Conservation (phyloP, 2,888 invertebrate species). For the Diabrotica balteata region DNA sequence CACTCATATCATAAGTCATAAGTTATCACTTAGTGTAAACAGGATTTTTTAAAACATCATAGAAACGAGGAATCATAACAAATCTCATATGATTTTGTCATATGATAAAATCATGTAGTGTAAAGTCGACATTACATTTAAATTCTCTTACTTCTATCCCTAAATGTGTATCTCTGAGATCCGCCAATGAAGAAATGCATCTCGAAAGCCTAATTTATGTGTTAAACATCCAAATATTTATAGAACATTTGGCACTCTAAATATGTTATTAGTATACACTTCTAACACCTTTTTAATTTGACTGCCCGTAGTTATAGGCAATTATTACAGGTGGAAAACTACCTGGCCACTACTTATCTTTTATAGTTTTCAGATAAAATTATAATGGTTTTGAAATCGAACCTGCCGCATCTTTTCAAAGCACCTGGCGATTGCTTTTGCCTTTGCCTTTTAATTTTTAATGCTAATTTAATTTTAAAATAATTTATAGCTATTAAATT, state of each 20-base stretch:
- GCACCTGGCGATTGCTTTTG: slow-evolving; percentile 39
- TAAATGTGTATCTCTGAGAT: no score
- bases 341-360: slow-evolving; percentile 44
- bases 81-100: no score
- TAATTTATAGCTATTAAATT: slow-evolving; percentile 41
- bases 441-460: slow-evolving; percentile 41
- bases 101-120: no score
- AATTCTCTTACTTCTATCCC: no score
- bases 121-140: no score
- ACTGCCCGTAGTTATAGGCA: slow-evolving; percentile 41
- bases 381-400: slow-evolving; percentile 42
- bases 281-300: slow-evolving; percentile 49
- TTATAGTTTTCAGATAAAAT: slow-evolving; percentile 40
- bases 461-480: slow-evolving; percentile 43
- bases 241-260: slow-evolving; percentile 46
- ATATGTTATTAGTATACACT: slow-evolving; percentile 45
- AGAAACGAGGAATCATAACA: no score
- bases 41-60: no score
- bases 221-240: slow-evolving; percentile 47
- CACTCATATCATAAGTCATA: no score
- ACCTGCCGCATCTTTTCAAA: slow-evolving; percentile 36
- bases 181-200: slow-evolving; percentile 3
- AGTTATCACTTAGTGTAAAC: no score
- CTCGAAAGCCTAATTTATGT: slow-evolving; percentile 27
- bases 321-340: slow-evolving; percentile 46